Base-by-base conservation (phyloP, 2,888 invertebrate species). In the Eledona agricola region DNA sequence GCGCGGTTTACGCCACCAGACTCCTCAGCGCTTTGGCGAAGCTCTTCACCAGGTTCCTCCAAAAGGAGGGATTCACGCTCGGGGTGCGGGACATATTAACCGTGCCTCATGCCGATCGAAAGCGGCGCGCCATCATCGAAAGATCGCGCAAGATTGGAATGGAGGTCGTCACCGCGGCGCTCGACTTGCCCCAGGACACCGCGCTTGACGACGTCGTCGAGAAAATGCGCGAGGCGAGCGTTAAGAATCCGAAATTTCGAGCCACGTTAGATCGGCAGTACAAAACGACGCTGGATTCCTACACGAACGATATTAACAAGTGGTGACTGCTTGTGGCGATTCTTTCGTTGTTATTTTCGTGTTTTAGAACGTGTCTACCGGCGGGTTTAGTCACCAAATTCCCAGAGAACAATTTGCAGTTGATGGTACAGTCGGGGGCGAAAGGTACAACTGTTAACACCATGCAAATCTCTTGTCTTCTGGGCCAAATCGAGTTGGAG, bases 401-500 rank as follows among this genome's bases (percentile, higher is more conserved):
- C 71, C 98, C 99, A 0, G 78, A 85, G 9, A 99, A 99, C 74
- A 96, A 96, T 78, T 82, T 99, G n/a, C 97, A 98, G 73, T 76
- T 99, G 62, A 98, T 99, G 97, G 96, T 99, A 0, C 87, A 93
- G 67, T 96, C 98, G 9, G 99, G 99, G 55, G 99, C 99, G 0
- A 99, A 99, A 77, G 99, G 97, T n/a, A 94, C 96, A 0, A 89
- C 91, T 43, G 98, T 97, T 0, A 98, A 98, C 73, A 92, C 94
- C 64, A 94, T 96, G 92, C 96, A 99, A 79, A 99, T 99, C 69
- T 98, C 98, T 0, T 96, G 96, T 76, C 80, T 96, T 19, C 81
- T 99, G 5, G 99, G 99, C 0, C 99, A 99, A 78, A 98, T 99
- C 66, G 98, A 99, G 74, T 82, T 99, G 75, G 99, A 99, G 81